Base-by-base conservation (phyloP, 2,888 invertebrate genomes). In the Neuroscelio doddi region DNA sequence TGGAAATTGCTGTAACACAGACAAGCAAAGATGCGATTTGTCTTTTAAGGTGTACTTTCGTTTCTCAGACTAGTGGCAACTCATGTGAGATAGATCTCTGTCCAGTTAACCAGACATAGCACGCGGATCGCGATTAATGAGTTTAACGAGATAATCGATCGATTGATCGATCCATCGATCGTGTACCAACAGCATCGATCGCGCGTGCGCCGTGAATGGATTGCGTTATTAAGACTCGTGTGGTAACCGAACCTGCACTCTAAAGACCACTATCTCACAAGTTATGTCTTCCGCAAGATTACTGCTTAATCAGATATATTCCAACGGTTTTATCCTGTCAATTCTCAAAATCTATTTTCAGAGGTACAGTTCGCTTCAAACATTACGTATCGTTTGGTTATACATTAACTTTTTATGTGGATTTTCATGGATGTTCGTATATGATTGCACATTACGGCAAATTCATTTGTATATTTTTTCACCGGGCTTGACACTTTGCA, bases 71-170 rank as follows among this genome's bases (percentile, higher is more conserved):
- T 12, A 4, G 34, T 12, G 38, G 16, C 38, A 16, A 16, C 16
- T 38, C 16, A 14, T 14, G n/a, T 10, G 29, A 51, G 38, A 34
- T 14, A 15, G 7, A 51, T 42, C 17, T 29, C 17, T 29, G 15
- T 45, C n/a, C 44, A n/a, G 14, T 3, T 34, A 46, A 46, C 12
- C 26, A 46, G 24, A 17, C 24, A 21, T 46, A 8, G 29, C 29
- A 14, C 29, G 29, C 44, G 10, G 49, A 1, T 0, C 36, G 29
- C 29, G 12, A 50, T 50, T 38, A 50, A 30, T 39, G 24, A 50
- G 50, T 39, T 16, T 38, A 27, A 39, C 10, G 14, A 50, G 21
- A 21, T 39, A 30, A 41, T 50, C 30, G 41, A 41, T 29, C 30
- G 21, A 39, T 27, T 21, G 45, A 45, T 29, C 45, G 17, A 10